These are phyloP conservation scores for Papilio gigon DNA, from an alignment of 2,888 invertebrate species.

Conservation along the genomic window DNA sequence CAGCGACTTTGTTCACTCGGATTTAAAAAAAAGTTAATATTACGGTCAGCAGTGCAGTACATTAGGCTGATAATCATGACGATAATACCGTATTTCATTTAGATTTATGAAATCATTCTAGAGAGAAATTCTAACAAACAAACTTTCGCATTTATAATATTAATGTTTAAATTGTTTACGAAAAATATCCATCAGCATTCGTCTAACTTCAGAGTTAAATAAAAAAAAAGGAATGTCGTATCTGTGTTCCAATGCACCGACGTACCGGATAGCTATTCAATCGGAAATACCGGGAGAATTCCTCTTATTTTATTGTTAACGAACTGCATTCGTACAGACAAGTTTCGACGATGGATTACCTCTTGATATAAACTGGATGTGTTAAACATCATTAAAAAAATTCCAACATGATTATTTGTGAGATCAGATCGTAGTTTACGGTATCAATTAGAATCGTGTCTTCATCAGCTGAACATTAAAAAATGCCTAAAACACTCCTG, in stretches of 20 bases:
- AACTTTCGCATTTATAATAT: no score
- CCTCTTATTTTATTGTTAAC: conserved; percentile 18
- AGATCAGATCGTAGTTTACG: background rate
- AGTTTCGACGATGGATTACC: conserved; percentile 3
- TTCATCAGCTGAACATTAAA: no score
- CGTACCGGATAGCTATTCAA: conserved; percentile 17
- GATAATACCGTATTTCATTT: no score
- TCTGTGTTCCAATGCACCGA: conserved; percentile 11
- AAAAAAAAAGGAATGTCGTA: background rate
- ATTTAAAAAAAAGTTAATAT: no score
- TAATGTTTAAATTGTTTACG: background rate
- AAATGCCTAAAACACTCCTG: no score
- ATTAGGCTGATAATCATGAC: no score
- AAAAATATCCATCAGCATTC: conserved; percentile 1
- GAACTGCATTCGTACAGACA: conserved; percentile 4
- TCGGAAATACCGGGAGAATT: conserved; percentile 1
- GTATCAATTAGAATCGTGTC: no score
- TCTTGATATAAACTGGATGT: background rate
- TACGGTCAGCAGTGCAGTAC: no score
- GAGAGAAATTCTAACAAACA: no score
- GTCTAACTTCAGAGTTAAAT: background rate
- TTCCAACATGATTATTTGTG: background rate
- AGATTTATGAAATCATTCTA: no score
- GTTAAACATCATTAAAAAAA: background rate
- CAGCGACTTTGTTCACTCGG: no score